These are phyloP conservation scores for Ichneumoninae sp. DNA, from an alignment of 2,888 invertebrate species.

Conservation along the genomic window DNA sequence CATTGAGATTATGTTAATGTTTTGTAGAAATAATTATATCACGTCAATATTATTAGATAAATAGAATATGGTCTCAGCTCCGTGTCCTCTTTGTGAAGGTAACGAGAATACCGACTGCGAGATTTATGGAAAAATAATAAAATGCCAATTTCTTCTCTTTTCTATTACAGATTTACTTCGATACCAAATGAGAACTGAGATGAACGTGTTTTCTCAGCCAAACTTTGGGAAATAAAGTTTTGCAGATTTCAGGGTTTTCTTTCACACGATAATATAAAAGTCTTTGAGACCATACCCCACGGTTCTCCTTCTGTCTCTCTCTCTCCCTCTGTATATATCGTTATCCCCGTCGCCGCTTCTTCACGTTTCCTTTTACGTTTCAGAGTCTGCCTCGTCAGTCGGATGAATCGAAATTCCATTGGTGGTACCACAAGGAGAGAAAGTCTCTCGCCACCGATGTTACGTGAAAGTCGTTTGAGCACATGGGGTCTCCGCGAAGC, in stretches of 20 bases:
- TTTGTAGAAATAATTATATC: background rate
- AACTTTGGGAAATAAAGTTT: background rate
- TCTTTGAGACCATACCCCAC: background rate
- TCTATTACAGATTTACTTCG: constrained; percentile 54
- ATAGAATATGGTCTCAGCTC: background rate
- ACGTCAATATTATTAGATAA: background rate
- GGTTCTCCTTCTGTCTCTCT: constrained; percentile 18
- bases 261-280: constrained; percentile 16
- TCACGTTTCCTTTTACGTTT: background rate
- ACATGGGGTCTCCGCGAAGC: constrained; percentile 1
- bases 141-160: constrained; percentile 58
- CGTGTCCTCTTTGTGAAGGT: constrained; percentile 4
- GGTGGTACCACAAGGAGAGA: background rate
- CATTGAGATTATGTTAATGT: background rate
- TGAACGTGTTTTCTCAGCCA: constrained; percentile 25
- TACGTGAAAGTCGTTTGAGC: constrained; percentile 39
- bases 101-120: constrained; percentile 19
- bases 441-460: constrained; percentile 20
- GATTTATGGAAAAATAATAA: constrained; percentile 43
- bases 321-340: constrained; percentile 17
- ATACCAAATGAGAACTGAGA: constrained; percentile 42
- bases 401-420: constrained; percentile 46
- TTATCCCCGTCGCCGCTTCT: background rate
- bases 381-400: background rate
- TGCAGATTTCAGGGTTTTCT: constrained; percentile 25